Evolutionary conservation across 2,888 invertebrate genomes (phyloP).

Genomic region (Muschampia plurimacula): DNA sequence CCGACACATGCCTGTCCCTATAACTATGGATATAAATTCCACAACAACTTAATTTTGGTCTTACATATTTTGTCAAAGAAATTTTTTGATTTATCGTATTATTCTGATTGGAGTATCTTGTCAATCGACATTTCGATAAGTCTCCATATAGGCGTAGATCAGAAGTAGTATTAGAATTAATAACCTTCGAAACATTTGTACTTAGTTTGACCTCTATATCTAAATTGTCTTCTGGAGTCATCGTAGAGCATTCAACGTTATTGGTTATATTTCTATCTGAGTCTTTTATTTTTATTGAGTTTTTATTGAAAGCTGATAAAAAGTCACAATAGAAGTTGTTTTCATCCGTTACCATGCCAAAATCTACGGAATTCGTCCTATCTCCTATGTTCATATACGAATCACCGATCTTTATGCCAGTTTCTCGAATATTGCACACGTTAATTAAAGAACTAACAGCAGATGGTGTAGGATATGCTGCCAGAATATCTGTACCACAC

Average conservation of each 20-base stretch:
- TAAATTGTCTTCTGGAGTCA: constrained; percentile 43
- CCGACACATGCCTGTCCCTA: too few relatives aligned
- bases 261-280: constrained; percentile 49
- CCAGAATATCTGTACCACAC: constrained; percentile 69
- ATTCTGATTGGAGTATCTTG: constrained; percentile 5
- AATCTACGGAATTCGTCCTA: constrained; percentile 51
- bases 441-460: constrained; percentile 60
- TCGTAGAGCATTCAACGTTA: constrained; percentile 49
- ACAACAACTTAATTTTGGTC: constrained; percentile 62
- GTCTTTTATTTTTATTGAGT: constrained; percentile 60
- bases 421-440: constrained; percentile 54
- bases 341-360: constrained; percentile 52
- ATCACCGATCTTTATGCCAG: constrained; percentile 61
- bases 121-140: constrained; percentile 11
- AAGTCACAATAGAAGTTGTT: constrained; percentile 11
- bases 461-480: constrained; percentile 54
- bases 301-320: constrained; percentile 12
- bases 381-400: constrained; percentile 47
- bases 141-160: background rate
- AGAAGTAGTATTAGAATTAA: background rate
- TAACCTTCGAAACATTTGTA: constrained; percentile 49
- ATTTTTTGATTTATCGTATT: constrained; percentile 33
- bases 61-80: constrained; percentile 48
- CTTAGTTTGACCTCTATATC: constrained; percentile 50
- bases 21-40: constrained; percentile 75